phyloP scores from a whole-genome alignment of 2,888 invertebrate genomes.

The Thymelicus lineola region DNA sequence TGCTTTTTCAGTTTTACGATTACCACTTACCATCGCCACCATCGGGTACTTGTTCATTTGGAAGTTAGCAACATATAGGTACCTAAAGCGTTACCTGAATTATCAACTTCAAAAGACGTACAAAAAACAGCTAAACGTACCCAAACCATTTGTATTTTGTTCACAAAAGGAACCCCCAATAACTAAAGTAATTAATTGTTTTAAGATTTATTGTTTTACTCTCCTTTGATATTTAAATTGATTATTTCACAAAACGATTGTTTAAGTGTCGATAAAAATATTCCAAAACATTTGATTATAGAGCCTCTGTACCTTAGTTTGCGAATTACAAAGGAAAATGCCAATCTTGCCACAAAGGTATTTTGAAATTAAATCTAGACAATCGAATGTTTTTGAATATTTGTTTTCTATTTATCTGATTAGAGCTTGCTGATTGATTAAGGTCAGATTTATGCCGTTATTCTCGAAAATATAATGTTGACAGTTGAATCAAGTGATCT shows the following conservation, averaged over 20 bases:
- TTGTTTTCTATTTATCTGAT: neutral
- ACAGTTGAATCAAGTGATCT: too few relatives aligned
- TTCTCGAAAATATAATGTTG: too few relatives aligned
- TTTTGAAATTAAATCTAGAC: neutral
- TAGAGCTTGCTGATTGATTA: too few relatives aligned
- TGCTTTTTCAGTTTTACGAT: too few relatives aligned
- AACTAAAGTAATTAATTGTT: slow-evolving; percentile 40
- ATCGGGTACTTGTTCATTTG: too few relatives aligned
- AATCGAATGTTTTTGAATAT: neutral
- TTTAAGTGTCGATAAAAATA: slow-evolving; percentile 10
- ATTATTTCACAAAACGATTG: slow-evolving; percentile 24
- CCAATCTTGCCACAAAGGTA: neutral
- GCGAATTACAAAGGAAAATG: slow-evolving; percentile 1
- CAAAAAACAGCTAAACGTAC: slow-evolving; percentile 47
- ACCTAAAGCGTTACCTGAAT: neutral
- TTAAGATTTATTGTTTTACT: slow-evolving; percentile 34
- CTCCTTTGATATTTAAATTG: slow-evolving; percentile 12
- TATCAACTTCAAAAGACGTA: slow-evolving; percentile 34
- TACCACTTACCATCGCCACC: too few relatives aligned
- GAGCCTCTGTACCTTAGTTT: slow-evolving; percentile 12
- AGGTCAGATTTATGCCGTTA: too few relatives aligned
- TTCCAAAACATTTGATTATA: slow-evolving; percentile 12
- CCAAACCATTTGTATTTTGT: slow-evolving; percentile 48
- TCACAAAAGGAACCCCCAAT: slow-evolving; percentile 60
- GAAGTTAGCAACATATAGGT: neutral